Evolutionary conservation across 2,888 invertebrate genomes (phyloP).

Genomic region (Encarsia formosa): DNA sequence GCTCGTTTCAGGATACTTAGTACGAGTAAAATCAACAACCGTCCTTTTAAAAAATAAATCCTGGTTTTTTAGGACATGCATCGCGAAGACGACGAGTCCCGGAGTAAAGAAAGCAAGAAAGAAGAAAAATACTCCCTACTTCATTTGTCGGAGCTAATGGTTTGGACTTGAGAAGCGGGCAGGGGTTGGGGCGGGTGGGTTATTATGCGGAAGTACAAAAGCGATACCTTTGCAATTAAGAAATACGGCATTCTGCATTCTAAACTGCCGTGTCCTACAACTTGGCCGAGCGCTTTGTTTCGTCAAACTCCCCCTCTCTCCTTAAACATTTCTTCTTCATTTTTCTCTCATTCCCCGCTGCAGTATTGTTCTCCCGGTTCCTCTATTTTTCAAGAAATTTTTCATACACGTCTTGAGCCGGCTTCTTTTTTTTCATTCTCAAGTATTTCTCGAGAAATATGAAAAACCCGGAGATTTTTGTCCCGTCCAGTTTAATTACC

Average conservation of each 20-base stretch:
- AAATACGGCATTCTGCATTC: constrained; percentile 29
- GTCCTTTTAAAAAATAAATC: too few relatives aligned
- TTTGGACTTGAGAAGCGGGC: constrained; percentile 30
- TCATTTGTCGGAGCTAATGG: constrained; percentile 37
- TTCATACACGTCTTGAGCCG: constrained; percentile 18
- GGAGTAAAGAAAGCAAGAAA: constrained; percentile 6
- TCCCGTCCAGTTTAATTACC: too few relatives aligned
- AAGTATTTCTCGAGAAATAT: too few relatives aligned
- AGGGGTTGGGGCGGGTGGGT: constrained; percentile 42
- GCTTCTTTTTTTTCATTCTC: constrained; percentile 3
- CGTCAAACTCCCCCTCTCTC: constrained; percentile 14
- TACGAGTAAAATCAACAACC: too few relatives aligned
- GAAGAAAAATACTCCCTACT: constrained; percentile 17
- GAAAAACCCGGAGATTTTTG: too few relatives aligned
- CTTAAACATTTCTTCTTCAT: constrained; percentile 27
- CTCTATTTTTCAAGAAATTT: constrained; percentile 4
- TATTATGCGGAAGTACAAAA: constrained; percentile 48
- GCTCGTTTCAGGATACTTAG: too few relatives aligned
- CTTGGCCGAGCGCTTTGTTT: constrained; percentile 30
- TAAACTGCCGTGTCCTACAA: constrained; percentile 22
- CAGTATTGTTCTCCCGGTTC: neutral
- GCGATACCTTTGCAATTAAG: constrained; percentile 49
- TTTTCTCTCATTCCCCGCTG: constrained; percentile 18
- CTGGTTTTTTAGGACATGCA: too few relatives aligned
- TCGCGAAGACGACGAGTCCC: constrained; percentile 21